Evolutionary conservation across 1,140 invertebrate species (phyloP).

Genomic region (Apocrypta bakeri): DNA sequence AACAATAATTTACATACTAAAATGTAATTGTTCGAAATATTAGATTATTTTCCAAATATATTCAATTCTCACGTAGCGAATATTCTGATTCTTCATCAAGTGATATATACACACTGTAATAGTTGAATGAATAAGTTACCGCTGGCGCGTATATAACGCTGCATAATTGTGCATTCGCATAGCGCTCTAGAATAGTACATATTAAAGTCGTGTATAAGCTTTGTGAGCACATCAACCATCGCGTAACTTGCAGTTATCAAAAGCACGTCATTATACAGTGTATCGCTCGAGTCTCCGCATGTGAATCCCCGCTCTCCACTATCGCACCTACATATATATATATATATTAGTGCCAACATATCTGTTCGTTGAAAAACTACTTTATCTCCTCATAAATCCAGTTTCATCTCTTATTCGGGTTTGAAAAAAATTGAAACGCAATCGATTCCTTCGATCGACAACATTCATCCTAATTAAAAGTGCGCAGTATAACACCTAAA

Average conservation of each 20-base stretch:
- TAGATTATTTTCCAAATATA: too few relatives aligned
- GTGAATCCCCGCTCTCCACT: not conserved
- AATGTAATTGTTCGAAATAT: too few relatives aligned
- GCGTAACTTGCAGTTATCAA: not conserved
- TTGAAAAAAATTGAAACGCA: not conserved
- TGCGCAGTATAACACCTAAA: not conserved
- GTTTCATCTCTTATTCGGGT: not conserved
- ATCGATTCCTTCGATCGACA: not conserved
- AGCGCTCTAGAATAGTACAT: not conserved
- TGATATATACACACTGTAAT: not conserved
- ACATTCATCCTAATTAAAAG: conserved; percentile 7
- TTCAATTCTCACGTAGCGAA: too few relatives aligned
- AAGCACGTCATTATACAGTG: not conserved
- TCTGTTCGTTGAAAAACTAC: not conserved
- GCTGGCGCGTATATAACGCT: not conserved
- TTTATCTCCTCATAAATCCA: not conserved
- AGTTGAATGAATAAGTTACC: not conserved
- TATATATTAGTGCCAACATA: too few relatives aligned
- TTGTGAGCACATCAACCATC: not conserved
- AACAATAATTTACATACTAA: too few relatives aligned
- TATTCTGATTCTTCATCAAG: too few relatives aligned
- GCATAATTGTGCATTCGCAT: not conserved
- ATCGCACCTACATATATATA: not conserved
- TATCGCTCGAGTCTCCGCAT: not conserved
- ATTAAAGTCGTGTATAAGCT: not conserved